phyloP scores from a whole-genome alignment of 2,113 vertebrate species.

The Macroglossus sobrinus region DNA sequence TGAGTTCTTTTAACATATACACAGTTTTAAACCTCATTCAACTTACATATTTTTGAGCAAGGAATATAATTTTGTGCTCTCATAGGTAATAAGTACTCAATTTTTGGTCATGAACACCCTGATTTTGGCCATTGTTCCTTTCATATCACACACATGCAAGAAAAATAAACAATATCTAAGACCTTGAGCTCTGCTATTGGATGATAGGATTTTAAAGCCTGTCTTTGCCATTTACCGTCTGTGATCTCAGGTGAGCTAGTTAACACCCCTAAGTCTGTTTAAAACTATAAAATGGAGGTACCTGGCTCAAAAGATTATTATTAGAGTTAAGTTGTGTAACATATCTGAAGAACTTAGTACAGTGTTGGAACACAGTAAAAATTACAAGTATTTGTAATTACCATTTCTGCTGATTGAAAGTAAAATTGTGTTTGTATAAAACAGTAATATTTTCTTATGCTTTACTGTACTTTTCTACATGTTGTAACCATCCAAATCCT shows the following conservation, averaged over 20 bases:
- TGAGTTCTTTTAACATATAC: background rate
- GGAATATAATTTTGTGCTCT: background rate
- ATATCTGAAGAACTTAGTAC: background rate
- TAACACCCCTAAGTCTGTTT: background rate
- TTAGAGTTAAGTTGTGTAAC: background rate
- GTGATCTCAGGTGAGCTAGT: background rate
- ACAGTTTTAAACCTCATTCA: background rate
- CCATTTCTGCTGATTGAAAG: background rate
- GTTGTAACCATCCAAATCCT: background rate
- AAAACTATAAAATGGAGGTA: background rate
- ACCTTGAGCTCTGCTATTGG: background rate
- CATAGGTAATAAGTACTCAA: background rate
- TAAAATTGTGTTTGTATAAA: background rate
- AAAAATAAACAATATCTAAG: background rate
- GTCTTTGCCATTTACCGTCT: background rate
- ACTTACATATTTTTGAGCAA: background rate
- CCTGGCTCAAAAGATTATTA: background rate
- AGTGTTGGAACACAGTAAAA: background rate
- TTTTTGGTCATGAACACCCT: background rate
- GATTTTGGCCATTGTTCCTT: background rate
- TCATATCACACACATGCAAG: accelerated
- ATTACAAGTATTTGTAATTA: background rate
- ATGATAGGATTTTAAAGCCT: background rate
- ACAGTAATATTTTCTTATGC: background rate
- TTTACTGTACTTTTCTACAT: background rate